Percentiles rank a stretch among this genome's conserved stretches.
Evolutionary conservation across 2,113 vertebrate species (phyloP).

Genomic region (Sitta europaea): DNA sequence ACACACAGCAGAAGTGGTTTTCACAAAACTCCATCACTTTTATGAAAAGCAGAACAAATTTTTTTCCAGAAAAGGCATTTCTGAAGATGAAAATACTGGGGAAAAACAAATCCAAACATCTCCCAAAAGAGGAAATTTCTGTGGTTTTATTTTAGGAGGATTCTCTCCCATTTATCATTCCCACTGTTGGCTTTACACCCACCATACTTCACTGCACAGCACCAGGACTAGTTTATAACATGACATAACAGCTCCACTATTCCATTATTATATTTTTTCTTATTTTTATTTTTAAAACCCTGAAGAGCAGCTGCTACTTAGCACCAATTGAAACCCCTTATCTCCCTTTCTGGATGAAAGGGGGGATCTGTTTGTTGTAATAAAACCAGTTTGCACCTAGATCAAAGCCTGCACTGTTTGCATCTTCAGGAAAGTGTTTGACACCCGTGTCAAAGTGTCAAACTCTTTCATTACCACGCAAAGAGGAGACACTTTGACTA

Average conservation of each 20-base stretch:
- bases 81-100: not conserved
- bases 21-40: fast-evolving
- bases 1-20: not conserved
- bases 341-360: slow-evolving; percentile 2
- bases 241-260: not conserved
- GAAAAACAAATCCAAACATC: not conserved
- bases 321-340: not conserved
- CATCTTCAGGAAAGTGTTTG: not conserved
- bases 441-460: slow-evolving; percentile 49
- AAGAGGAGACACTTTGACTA: slow-evolving; percentile 29
- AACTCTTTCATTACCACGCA: slow-evolving; percentile 49
- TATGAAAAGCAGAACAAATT: not conserved
- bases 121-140: not conserved
- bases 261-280: not conserved
- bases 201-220: not conserved
- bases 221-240: not conserved
- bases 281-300: not conserved
- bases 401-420: slow-evolving; percentile 30
- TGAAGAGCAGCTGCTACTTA: not conserved
- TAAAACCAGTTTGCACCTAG: slow-evolving; percentile 31
- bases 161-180: not conserved
- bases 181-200: not conserved
- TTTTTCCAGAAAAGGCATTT: not conserved
- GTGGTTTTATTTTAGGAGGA: not conserved
- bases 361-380: slow-evolving; percentile 5